Evolutionary conservation across 1,140 invertebrate species (phyloP).

Genomic region (Drosophila cardini): DNA sequence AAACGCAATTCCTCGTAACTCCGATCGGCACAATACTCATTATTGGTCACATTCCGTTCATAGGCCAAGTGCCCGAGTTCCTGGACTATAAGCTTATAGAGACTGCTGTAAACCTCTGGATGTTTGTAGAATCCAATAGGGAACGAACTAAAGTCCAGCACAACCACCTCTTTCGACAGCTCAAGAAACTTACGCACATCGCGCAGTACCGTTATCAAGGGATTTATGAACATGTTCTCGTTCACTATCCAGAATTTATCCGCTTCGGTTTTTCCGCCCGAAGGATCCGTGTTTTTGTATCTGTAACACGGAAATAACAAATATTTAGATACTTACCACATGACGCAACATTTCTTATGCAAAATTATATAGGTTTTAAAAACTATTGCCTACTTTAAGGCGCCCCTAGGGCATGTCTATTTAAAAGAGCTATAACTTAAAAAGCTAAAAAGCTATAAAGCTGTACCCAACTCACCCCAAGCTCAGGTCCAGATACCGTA

Average conservation of each 20-base stretch:
- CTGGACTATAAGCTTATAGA: conserved; percentile 58
- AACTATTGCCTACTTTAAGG: not conserved
- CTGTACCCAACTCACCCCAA: conserved; percentile 87
- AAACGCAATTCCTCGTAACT: conserved; percentile 55
- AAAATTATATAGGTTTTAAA: too few species aligned
- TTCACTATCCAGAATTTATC: conserved; percentile 87
- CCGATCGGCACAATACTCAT: conserved; percentile 64
- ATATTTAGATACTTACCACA: too few species aligned
- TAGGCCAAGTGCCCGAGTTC: conserved; percentile 71
- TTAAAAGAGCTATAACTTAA: too few species aligned
- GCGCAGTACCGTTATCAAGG: conserved; percentile 85
- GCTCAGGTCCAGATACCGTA: conserved; percentile 92
- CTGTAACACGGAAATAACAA: conserved; percentile 14
- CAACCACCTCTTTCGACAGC: conserved; percentile 86
- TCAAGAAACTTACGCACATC: conserved; percentile 86
- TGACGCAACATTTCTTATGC: too few species aligned
- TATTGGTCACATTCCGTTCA: conserved; percentile 42
- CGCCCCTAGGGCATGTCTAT: too few species aligned
- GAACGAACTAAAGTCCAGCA: conserved; percentile 86
- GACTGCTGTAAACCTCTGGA: conserved; percentile 66
- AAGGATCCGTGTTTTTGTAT: conserved; percentile 40
- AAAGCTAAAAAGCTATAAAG: too few species aligned
- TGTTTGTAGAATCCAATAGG: conserved; percentile 82
- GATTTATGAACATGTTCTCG: conserved; percentile 86
- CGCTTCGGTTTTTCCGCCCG: conserved; percentile 30